Percentiles rank a stretch among this genome's conserved stretches.
phyloP scores from a whole-genome alignment of 2,113 vertebrate species.

The Meriones unguiculatus region DNA sequence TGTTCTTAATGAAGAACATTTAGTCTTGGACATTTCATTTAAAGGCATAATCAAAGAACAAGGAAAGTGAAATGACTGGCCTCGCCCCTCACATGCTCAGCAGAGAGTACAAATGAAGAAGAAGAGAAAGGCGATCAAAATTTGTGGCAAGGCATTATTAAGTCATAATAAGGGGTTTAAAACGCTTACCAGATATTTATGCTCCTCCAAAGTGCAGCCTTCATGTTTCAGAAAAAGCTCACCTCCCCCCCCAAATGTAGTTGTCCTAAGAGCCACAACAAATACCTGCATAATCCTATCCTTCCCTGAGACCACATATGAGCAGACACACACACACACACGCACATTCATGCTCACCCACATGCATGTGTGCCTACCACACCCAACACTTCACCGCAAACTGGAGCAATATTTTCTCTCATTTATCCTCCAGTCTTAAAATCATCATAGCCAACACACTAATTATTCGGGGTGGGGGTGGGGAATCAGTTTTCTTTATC shows the following conservation, averaged over 20 bases:
- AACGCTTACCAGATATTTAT: background rate
- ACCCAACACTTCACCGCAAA: background rate
- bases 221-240: conserved; percentile 38
- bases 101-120: background rate
- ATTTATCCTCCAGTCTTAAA: conserved; percentile 67
- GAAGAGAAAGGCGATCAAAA: background rate
- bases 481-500: conserved; percentile 56
- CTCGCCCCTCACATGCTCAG: background rate
- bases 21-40: background rate
- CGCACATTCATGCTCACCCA: background rate
- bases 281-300: background rate
- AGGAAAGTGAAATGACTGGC: background rate
- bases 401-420: conserved; percentile 60
- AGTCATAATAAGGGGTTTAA: background rate
- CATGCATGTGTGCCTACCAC: rapidly evolving
- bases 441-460: conserved; percentile 52
- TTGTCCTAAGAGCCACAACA: background rate
- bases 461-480: background rate
- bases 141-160: background rate
- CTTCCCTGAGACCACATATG: background rate
- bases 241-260: background rate
- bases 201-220: background rate
- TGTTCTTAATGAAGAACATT: conserved; percentile 43
- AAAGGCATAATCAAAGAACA: background rate
- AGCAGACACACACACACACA: background rate